A percentile compares a stretch with the other conserved stretches of the same genome.
Conservation (phyloP, 2,113 vertebrate genomes). For the Pteruthius melanotis region DNA sequence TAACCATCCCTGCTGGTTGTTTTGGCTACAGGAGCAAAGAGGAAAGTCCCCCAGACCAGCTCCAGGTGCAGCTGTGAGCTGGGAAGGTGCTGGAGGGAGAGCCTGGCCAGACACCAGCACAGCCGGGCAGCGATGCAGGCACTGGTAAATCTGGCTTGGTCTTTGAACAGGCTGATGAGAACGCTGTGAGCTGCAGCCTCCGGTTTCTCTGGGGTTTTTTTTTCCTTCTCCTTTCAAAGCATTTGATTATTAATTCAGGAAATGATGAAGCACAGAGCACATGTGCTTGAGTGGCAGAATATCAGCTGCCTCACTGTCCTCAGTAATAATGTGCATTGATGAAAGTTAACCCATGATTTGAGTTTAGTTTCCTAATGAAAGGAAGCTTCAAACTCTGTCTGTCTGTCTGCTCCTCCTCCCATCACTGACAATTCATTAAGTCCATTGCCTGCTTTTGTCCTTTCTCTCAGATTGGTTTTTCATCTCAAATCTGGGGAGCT, state of each 20-base stretch:
- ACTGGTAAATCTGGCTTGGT: neutral
- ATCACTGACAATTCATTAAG: neutral
- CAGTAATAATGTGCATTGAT: neutral
- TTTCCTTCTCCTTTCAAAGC: neutral
- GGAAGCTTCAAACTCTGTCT: neutral
- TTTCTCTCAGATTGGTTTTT: neutral
- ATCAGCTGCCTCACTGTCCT: neutral
- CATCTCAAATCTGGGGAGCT: neutral
- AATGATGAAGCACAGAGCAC: neutral
- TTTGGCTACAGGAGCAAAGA: neutral
- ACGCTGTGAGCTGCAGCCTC: neutral
- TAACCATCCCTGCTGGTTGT: neutral
- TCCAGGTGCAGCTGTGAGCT: neutral
- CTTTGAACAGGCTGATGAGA: neutral
- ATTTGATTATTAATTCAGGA: constrained; percentile 11
- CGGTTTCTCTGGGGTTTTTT: neutral
- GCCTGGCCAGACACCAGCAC: neutral
- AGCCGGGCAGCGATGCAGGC: rapidly evolving
- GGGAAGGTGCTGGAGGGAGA: neutral
- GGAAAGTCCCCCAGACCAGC: neutral
- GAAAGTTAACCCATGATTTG: neutral
- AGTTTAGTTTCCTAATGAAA: neutral
- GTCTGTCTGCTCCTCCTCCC: neutral
- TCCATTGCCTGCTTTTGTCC: neutral
- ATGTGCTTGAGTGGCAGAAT: neutral